These are phyloP conservation scores for Cepphus grylle DNA, from an alignment of 2,113 vertebrate genomes.

Conservation along the genomic window DNA sequence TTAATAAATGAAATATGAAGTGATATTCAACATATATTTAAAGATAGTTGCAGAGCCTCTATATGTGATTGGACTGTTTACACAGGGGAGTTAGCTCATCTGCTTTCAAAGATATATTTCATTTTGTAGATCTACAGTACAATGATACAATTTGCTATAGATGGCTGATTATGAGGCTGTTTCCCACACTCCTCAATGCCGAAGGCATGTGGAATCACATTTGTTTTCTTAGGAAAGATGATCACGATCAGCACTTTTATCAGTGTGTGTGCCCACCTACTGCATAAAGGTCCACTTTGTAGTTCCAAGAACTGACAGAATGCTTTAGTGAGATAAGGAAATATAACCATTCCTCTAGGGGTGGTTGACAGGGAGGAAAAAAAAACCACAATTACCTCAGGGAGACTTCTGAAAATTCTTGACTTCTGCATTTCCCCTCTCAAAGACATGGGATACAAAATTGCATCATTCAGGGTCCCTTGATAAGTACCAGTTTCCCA, in stretches of 20 bases:
- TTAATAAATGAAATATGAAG: neutral
- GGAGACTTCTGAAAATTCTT: slow-evolving; percentile 36
- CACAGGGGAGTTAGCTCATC: neutral
- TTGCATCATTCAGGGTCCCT: neutral
- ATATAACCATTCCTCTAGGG: slow-evolving; percentile 4
- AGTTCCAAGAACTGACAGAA: slow-evolving; percentile 53
- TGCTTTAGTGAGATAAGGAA: slow-evolving; percentile 55
- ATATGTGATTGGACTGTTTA: neutral
- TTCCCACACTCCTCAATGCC: neutral
- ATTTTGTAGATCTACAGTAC: neutral
- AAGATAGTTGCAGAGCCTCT: neutral
- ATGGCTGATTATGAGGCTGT: neutral
- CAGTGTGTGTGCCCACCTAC: neutral
- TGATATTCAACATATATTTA: neutral
- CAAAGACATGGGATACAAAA: neutral
- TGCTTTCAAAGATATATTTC: neutral
- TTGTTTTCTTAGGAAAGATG: slow-evolving; percentile 38
- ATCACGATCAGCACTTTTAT: neutral
- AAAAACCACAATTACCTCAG: neutral
- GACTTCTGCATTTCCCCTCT: neutral
- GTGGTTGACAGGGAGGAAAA: neutral
- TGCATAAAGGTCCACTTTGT: slow-evolving; percentile 41
- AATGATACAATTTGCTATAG: neutral
- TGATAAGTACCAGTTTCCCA: slow-evolving; percentile 10
- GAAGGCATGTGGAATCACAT: neutral